phyloP scores from a whole-genome alignment of 1,140 invertebrate species.

The Kradibia gibbosae region DNA sequence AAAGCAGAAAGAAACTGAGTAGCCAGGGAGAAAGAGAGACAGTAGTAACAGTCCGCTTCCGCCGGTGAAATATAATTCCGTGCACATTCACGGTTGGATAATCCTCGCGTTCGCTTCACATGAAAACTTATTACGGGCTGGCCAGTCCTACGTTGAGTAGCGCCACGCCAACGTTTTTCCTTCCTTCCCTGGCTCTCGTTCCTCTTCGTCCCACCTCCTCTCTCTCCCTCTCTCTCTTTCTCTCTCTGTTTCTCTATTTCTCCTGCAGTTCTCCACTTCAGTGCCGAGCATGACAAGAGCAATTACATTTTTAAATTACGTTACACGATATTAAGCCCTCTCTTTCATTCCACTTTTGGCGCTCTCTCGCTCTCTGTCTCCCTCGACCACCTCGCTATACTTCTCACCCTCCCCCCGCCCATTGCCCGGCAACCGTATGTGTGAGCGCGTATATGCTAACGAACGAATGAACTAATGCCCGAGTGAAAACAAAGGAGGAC shows the following conservation, averaged over 20 bases:
- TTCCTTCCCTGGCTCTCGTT: conserved; percentile 15
- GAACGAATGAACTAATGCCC: conserved; percentile 14
- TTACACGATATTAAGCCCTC: conserved; percentile 72
- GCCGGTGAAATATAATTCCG: conserved; percentile 73
- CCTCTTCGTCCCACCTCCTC: conserved; percentile 48
- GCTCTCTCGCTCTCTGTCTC: conserved; percentile 44
- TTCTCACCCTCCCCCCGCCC: neutral
- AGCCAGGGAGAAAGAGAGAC: conserved; percentile 52
- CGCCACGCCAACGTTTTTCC: conserved; percentile 22
- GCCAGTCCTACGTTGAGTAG: conserved; percentile 34
- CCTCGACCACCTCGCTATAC: neutral
- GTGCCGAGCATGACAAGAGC: conserved; percentile 68
- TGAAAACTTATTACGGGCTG: conserved; percentile 71
- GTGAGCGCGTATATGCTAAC: neutral
- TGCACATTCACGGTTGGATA: conserved; percentile 73
- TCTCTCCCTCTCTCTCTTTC: conserved; percentile 28
- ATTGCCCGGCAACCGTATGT: neutral
- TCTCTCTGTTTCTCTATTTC: conserved; percentile 54
- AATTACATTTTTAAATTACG: conserved; percentile 74
- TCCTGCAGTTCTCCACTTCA: conserved; percentile 55
- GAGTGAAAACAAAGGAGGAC: conserved; percentile 20
- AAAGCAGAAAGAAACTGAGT: conserved; percentile 52
- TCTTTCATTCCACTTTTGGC: conserved; percentile 61
- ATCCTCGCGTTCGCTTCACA: conserved; percentile 70
- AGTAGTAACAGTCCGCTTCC: conserved; percentile 71